These are phyloP conservation scores for Gobiocypris rarus DNA, from an alignment of 2,113 vertebrate species.

Conservation along the genomic window DNA sequence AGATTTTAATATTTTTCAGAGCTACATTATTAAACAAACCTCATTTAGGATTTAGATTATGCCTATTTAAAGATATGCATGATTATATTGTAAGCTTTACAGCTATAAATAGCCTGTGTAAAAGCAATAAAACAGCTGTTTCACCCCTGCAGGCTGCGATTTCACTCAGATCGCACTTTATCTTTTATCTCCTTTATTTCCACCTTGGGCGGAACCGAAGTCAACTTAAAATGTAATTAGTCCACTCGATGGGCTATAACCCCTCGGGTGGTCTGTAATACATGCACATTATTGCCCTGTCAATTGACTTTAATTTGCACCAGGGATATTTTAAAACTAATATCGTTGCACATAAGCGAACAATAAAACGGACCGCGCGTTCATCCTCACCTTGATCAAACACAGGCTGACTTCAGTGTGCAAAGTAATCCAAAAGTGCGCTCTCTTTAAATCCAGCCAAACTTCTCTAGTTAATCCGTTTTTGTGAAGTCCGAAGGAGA, in stretches of 20 bases:
- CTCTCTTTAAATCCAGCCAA: constrained; percentile 19
- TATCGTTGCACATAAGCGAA: too few species aligned
- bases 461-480: constrained; percentile 69
- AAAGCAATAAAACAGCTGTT: neutral
- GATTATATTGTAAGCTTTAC: neutral
- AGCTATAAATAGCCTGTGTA: too few species aligned
- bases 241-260: neutral
- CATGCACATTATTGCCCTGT: neutral
- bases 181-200: neutral
- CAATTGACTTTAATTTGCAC: neutral
- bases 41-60: neutral
- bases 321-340: neutral
- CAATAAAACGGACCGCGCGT: neutral
- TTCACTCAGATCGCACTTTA: neutral
- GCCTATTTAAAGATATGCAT: neutral
- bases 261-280: neutral
- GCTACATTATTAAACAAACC: neutral
- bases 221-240: constrained; percentile 2
- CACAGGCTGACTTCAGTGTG: neutral
- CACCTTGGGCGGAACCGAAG: neutral
- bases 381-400: constrained; percentile 47
- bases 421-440: constrained; percentile 31
- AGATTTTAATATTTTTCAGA: neutral
- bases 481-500: constrained; percentile 64
- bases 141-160: neutral